These are phyloP conservation scores for Amniataba percoides DNA, from an alignment of 2,797 vertebrate species.

Conservation along the genomic window DNA sequence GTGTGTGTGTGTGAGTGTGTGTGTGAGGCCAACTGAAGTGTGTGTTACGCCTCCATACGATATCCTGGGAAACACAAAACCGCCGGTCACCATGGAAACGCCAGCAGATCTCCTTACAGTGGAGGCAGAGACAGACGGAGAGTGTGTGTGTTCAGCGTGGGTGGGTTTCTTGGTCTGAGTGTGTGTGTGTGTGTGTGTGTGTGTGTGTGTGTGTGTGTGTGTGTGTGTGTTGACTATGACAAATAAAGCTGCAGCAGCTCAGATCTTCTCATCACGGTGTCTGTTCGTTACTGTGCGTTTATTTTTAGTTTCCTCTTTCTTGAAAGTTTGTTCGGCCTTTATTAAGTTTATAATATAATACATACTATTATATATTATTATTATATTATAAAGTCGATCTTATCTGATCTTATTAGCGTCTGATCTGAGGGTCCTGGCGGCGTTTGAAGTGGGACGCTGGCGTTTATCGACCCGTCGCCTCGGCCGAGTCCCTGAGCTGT, in stretches of 20 bases:
- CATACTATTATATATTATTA: too few relatives aligned
- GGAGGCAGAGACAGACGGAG: conserved; percentile 45
- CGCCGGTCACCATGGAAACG: conserved; percentile 72
- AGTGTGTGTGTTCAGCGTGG: conserved; percentile 23
- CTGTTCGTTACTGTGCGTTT: not conserved
- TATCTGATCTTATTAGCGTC: not conserved
- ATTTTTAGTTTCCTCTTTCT: too few relatives aligned
- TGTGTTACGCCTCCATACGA: conserved; percentile 66
- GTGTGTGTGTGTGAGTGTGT: conserved; percentile 21
- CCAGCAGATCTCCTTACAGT: conserved; percentile 69
- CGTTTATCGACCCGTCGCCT: not conserved
- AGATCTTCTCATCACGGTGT: not conserved
- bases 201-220: conserved; percentile 3
- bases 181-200: conserved; percentile 18
- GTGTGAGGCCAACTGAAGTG: conserved; percentile 6
- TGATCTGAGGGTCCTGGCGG: not conserved
- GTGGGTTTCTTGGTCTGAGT: not conserved
- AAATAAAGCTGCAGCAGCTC: conserved; percentile 4
- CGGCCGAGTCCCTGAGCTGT: not conserved
- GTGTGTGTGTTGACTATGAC: not conserved
- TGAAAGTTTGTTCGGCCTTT: too few relatives aligned
- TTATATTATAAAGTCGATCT: too few relatives aligned
- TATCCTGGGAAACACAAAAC: conserved; percentile 80
- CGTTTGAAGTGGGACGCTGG: not conserved
- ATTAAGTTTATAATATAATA: too few relatives aligned